These are phyloP conservation scores for Urocynchramus pylzowi DNA, from an alignment of 2,113 vertebrate species.

Conservation along the genomic window DNA sequence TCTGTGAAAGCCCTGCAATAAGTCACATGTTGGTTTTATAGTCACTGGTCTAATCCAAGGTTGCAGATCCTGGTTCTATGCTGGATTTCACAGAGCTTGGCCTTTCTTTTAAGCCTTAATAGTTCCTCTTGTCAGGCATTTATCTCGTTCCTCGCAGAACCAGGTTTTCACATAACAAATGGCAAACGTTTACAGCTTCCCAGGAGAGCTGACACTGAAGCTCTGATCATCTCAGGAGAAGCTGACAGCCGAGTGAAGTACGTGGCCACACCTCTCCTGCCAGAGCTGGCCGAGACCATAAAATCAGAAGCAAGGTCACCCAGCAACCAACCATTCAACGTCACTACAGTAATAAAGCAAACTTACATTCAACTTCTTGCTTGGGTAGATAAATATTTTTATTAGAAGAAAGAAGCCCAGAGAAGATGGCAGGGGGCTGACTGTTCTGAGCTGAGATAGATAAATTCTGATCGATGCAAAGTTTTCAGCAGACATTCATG, in stretches of 20 bases:
- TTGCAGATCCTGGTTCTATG: not conserved
- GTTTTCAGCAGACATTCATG: not conserved
- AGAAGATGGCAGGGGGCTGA: not conserved
- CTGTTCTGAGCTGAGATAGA: not conserved
- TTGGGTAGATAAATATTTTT: conserved; percentile 23
- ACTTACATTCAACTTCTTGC: conserved; percentile 26
- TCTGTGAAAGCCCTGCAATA: not conserved
- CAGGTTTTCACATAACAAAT: not conserved
- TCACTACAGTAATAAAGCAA: conserved; percentile 65
- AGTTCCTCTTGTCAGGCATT: not conserved
- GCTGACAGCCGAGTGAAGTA: not conserved
- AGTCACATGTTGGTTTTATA: not conserved
- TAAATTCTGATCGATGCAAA: not conserved
- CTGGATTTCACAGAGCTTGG: not conserved
- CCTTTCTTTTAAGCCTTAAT: not conserved
- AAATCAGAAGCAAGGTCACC: conserved; percentile 67
- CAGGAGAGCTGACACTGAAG: not conserved
- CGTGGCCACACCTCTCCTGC: conserved; percentile 53
- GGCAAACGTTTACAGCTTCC: not conserved
- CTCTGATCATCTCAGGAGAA: not conserved
- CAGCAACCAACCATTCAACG: conserved; percentile 57
- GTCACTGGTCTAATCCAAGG: conserved; percentile 30
- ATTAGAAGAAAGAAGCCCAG: not conserved
- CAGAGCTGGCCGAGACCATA: conserved; percentile 61
- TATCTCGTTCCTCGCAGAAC: not conserved